Conservation (phyloP, 1,140 invertebrate genomes). For the Wasmannia auropunctata region DNA sequence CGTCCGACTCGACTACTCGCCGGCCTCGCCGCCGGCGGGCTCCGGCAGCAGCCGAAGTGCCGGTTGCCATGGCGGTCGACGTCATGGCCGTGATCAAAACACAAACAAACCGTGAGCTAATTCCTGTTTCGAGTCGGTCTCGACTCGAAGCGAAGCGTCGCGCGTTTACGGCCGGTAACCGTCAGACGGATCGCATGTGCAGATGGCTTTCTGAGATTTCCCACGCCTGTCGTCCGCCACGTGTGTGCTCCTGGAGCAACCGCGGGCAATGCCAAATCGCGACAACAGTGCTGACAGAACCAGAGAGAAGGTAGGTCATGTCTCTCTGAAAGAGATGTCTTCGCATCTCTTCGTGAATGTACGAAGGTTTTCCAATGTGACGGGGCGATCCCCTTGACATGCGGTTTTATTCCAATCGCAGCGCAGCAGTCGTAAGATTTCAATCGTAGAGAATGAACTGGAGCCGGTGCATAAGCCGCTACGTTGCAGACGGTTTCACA, state of each 20-base stretch:
- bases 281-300: conserved; percentile 3
- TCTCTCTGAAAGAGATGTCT: no score
- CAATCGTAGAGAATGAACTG: conserved; percentile 53
- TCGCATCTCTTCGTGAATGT: no score
- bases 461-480: conserved; percentile 63
- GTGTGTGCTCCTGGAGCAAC: not conserved
- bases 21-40: no score
- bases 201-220: not conserved
- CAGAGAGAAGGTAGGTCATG: conserved; percentile 29
- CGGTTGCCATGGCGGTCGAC: conserved; percentile 20
- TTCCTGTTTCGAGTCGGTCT: not conserved
- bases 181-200: not conserved
- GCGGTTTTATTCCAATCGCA: conserved; percentile 24
- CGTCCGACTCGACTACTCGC: no score
- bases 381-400: not conserved
- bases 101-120: conserved; percentile 18
- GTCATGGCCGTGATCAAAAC: conserved; percentile 25
- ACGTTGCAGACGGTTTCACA: conserved; percentile 70
- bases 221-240: no score
- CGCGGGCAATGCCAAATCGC: conserved; percentile 19
- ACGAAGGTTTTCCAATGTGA: not conserved
- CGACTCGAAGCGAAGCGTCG: not conserved
- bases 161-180: not conserved
- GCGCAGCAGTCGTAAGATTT: conserved; percentile 63
- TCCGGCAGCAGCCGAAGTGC: no score